Evolutionary conservation across 2,113 vertebrate species (phyloP).

Genomic region (Galeopterus variegatus): DNA sequence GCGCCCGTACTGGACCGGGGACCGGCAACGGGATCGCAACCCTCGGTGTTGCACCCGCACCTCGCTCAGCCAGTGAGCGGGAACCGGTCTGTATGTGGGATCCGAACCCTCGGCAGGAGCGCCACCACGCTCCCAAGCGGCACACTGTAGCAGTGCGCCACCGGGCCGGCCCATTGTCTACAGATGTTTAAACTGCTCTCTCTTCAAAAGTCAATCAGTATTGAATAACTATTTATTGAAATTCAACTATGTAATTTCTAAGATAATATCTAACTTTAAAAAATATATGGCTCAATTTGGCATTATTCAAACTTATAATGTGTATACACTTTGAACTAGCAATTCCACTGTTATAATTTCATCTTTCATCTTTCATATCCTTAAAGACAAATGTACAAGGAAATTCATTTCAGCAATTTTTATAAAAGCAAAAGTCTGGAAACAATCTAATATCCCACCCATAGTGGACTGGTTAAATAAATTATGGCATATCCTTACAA

Average conservation of each 20-base stretch:
- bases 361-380: neutral
- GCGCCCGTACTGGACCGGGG: too few relatives aligned
- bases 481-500: neutral
- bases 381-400: slow-evolving; percentile 30
- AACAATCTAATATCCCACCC: neutral
- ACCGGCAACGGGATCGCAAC: too few relatives aligned
- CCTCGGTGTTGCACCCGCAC: too few relatives aligned
- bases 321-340: neutral
- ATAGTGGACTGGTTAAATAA: neutral
- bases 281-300: neutral
- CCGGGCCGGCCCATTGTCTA: too few relatives aligned
- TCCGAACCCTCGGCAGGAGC: too few relatives aligned
- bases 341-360: neutral
- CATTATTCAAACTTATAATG: neutral
- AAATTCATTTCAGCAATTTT: neutral
- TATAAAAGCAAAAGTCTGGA: slow-evolving; percentile 19
- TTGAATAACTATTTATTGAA: slow-evolving; percentile 4
- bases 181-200: slow-evolving; percentile 9
- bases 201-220: slow-evolving; percentile 31
- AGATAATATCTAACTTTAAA: slow-evolving; percentile 33
- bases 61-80: too few relatives aligned
- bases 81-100: too few relatives aligned
- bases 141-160: too few relatives aligned
- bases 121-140: too few relatives aligned
- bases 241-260: slow-evolving; percentile 13